Conservation (phyloP, 2,113 vertebrate species). For the Odocoileus hemionus region DNA sequence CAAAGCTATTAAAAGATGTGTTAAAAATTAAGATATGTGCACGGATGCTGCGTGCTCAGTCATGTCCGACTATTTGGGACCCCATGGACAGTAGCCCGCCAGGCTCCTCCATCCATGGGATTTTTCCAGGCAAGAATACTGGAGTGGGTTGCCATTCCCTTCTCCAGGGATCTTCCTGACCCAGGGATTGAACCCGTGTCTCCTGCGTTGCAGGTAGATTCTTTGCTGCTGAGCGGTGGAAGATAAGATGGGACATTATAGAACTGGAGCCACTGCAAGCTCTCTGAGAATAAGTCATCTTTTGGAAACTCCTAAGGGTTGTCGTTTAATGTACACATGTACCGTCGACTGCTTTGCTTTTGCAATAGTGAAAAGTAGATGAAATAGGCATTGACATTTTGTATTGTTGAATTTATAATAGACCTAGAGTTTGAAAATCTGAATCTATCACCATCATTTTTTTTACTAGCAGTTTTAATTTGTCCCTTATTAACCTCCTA, state of each 20-base stretch:
- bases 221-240: background rate
- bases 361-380: background rate
- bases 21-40: background rate
- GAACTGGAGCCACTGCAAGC: rapidly evolving
- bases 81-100: rapidly evolving
- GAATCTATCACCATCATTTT: background rate
- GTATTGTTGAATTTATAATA: background rate
- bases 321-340: background rate
- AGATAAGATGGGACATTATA: background rate
- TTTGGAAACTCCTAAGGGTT: background rate
- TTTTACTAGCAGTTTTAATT: background rate
- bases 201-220: background rate
- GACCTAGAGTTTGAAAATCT: background rate
- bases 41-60: background rate
- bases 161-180: background rate
- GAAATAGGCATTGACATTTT: background rate
- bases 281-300: background rate
- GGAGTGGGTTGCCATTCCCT: background rate
- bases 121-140: background rate
- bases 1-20: background rate
- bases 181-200: background rate
- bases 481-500: background rate
- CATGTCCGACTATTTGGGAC: background rate
- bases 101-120: background rate
- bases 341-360: background rate